These are phyloP conservation scores for Andrena haemorrhoa DNA, from an alignment of 2,888 invertebrate genomes.

Conservation along the genomic window DNA sequence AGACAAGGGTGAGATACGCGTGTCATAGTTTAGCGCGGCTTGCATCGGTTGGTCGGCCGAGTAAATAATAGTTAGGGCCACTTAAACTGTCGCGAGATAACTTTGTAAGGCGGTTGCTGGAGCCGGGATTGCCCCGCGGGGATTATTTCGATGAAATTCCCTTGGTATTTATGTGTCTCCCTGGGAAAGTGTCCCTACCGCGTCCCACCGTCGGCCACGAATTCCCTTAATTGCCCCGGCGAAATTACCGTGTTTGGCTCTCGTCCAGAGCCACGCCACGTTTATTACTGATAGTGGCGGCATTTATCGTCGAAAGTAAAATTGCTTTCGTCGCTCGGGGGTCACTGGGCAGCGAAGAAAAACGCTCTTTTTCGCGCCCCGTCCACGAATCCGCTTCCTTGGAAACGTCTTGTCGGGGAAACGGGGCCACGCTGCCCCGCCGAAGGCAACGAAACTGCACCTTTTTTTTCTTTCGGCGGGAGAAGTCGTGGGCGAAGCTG, in stretches of 20 bases:
- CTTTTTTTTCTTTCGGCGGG: too few relatives aligned
- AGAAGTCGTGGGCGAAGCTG: too few relatives aligned
- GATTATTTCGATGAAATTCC: constrained; percentile 51
- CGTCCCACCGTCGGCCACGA: constrained; percentile 25
- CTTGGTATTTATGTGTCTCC: constrained; percentile 32
- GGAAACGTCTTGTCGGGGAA: background rate
- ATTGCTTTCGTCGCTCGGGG: background rate
- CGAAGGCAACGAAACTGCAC: too few relatives aligned
- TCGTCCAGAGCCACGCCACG: background rate
- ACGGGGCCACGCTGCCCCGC: too few relatives aligned
- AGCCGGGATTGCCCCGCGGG: constrained; percentile 15
- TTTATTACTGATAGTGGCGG: background rate
- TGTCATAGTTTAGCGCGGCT: constrained; percentile 3
- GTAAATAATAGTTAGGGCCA: constrained; percentile 45
- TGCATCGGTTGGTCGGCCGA: constrained; percentile 6
- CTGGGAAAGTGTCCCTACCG: constrained; percentile 9
- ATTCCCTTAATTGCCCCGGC: constrained; percentile 54
- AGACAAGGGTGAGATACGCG: background rate
- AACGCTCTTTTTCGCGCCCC: background rate
- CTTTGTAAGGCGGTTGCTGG: constrained; percentile 20
- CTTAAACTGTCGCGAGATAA: constrained; percentile 47
- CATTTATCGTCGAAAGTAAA: constrained; percentile 9
- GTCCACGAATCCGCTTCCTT: background rate
- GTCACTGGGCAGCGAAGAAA: background rate
- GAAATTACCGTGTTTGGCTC: constrained; percentile 24